Conservation (phyloP, 2,797 vertebrate species). For the Botia kubotai region DNA sequence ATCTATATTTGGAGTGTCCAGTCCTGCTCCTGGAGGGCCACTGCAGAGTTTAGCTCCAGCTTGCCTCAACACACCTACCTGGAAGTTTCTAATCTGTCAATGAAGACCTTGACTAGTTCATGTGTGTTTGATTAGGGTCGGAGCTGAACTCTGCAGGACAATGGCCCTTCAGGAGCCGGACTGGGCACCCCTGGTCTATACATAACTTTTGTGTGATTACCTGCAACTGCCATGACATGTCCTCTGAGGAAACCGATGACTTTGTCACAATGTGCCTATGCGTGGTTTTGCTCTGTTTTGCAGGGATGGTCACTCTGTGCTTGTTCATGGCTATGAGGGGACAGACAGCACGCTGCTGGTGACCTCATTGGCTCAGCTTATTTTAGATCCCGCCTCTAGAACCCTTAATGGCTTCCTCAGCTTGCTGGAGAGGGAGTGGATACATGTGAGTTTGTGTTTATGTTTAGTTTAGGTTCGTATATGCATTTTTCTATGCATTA, state of each 20-base stretch:
- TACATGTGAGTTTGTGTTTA: conserved; percentile 78
- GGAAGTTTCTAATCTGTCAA: no score
- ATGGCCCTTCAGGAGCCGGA: no score
- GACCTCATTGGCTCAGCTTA: conserved; percentile 87
- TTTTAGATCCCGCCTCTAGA: conserved; percentile 83
- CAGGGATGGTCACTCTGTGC: conserved; percentile 83
- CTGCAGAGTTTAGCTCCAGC: no score
- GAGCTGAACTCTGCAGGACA: no score
- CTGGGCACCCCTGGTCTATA: no score
- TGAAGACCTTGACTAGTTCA: no score
- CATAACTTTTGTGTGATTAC: background rate
- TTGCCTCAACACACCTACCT: no score
- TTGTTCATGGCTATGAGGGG: conserved; percentile 87
- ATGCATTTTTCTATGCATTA: background rate
- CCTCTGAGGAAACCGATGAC: background rate
- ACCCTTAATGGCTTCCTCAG: conserved; percentile 84
- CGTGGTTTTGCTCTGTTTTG: conserved; percentile 13
- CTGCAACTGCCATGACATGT: background rate
- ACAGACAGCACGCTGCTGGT: conserved; percentile 84
- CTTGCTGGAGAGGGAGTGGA: conserved; percentile 88
- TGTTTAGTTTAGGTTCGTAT: background rate
- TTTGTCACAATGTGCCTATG: background rate
- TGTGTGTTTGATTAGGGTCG: no score
- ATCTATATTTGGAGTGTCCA: background rate
- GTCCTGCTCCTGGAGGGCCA: no score